Conservation (phyloP, 2,888 invertebrate genomes). For the Erebia aethiops region DNA sequence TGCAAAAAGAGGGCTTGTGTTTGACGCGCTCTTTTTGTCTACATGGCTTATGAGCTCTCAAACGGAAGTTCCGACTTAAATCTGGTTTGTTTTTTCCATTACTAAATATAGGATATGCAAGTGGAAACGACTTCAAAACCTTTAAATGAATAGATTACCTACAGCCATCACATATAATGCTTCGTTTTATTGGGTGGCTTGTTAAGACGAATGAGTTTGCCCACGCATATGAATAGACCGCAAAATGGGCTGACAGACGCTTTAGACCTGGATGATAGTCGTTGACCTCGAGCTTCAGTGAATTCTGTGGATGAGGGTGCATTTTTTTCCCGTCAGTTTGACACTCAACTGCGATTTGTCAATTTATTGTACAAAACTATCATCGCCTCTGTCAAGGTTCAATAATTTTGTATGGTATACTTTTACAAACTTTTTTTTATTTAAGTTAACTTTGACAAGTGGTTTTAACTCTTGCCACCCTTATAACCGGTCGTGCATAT, state of each 20-base stretch:
- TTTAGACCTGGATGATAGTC: neutral
- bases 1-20: neutral
- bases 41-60: too few species aligned
- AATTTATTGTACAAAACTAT: too few species aligned
- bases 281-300: neutral
- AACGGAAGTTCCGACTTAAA: neutral
- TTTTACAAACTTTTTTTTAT: too few species aligned
- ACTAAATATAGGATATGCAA: too few species aligned
- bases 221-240: neutral
- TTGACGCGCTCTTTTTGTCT: neutral
- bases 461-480: too few species aligned
- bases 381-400: too few species aligned
- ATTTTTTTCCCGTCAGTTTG: neutral
- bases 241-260: slow-evolving; percentile 5
- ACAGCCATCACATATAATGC: neutral
- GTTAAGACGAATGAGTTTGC: neutral
- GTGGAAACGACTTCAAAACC: too few species aligned
- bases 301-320: neutral
- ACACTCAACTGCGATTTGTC: too few species aligned
- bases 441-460: too few species aligned
- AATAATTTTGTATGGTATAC: too few species aligned
- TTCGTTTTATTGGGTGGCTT: neutral
- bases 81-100: neutral
- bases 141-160: neutral
- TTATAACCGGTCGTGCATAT: too few species aligned